phyloP scores from a whole-genome alignment of 2,888 invertebrate genomes.

The Tenthredo distinguenda region DNA sequence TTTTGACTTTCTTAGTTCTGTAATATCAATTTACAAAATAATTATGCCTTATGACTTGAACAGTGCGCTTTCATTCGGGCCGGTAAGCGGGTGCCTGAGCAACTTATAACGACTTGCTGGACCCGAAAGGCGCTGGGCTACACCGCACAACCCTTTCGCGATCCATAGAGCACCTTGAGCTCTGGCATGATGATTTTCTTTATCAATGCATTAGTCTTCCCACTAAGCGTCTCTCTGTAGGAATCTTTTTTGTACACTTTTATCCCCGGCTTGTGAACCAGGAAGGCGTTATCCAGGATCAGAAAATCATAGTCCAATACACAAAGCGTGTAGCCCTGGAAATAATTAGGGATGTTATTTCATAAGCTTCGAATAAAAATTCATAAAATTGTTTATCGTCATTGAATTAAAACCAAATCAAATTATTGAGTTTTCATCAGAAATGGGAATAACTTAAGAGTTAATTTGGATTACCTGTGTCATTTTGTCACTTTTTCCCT shows the following conservation, averaged over 20 bases:
- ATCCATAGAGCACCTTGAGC: constrained; percentile 91
- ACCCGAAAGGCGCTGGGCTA: constrained; percentile 77
- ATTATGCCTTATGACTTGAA: constrained; percentile 41
- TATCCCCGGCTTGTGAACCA: constrained; percentile 95
- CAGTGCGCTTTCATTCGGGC: constrained; percentile 46
- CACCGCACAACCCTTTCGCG: constrained; percentile 89
- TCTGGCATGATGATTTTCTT: constrained; percentile 91
- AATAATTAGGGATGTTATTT: background rate
- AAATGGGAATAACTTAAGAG: background rate
- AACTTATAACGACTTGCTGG: constrained; percentile 50
- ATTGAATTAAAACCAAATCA: background rate
- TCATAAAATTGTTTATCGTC: no score
- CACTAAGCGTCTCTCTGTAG: constrained; percentile 87
- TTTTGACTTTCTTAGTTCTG: background rate
- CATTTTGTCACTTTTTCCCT: constrained; percentile 97
- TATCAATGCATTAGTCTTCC: constrained; percentile 88
- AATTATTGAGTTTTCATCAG: constrained; percentile 5
- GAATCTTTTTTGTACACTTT: constrained; percentile 90
- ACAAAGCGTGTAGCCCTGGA: constrained; percentile 94
- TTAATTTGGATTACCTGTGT: constrained; percentile 85
- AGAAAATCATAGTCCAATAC: constrained; percentile 95
- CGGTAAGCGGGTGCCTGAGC: constrained; percentile 47
- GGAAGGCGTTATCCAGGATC: constrained; percentile 95
- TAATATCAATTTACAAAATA: background rate
- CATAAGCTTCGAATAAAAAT: background rate